Evolutionary conservation across 2,113 vertebrate species (phyloP).

Genomic region (human): GRCh38 chr12:2163001-2163500

Average conservation of each 20-base stretch:
- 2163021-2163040: too few relatives aligned
- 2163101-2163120: too few relatives aligned
- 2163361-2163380: not conserved
- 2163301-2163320: not conserved
- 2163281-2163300: not conserved
- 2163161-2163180: too few relatives aligned
- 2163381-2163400: not conserved
- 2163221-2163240: not conserved
- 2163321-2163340: not conserved
- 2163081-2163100: too few relatives aligned
- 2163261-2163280: not conserved
- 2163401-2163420: rapidly evolving
- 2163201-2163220: too few relatives aligned
- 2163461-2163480: not conserved
- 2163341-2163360: not conserved
- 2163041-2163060: too few relatives aligned
- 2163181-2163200: too few relatives aligned
- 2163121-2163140: too few relatives aligned
- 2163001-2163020: too few relatives aligned
- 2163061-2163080: too few relatives aligned
- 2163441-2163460: not conserved
- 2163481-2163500: not conserved
- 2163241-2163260: not conserved
- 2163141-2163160: too few relatives aligned
- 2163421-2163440: not conserved